These are phyloP conservation scores for Crypturellus tataupa DNA, from an alignment of 2,797 vertebrate species.

Conservation along the genomic window DNA sequence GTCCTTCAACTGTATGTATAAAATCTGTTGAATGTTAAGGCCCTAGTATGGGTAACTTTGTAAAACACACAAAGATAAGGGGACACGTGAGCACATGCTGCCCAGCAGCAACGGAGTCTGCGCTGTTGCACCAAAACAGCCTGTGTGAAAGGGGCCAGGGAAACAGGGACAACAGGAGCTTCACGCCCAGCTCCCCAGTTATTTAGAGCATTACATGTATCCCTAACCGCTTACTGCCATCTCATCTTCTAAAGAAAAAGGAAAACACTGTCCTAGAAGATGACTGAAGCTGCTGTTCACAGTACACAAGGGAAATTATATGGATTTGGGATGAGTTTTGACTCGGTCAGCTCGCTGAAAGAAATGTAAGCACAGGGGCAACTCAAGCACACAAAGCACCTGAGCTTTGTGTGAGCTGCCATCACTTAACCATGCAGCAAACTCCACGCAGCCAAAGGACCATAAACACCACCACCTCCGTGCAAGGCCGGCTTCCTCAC, in stretches of 20 bases:
- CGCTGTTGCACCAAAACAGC: not conserved
- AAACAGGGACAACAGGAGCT: not conserved
- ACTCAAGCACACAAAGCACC: no score
- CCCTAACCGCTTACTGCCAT: not conserved
- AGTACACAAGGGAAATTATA: not conserved
- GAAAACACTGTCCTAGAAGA: not conserved
- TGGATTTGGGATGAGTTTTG: rapidly evolving
- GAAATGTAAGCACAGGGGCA: not conserved
- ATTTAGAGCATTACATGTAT: not conserved
- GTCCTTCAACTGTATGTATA: not conserved
- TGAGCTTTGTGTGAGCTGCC: not conserved
- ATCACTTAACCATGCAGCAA: not conserved
- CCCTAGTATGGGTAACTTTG: not conserved
- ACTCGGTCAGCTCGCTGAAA: not conserved
- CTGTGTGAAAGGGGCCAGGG: not conserved
- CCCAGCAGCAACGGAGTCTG: not conserved
- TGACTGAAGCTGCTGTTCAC: not conserved
- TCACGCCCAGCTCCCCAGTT: not conserved
- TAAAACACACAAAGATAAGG: not conserved
- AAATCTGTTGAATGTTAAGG: not conserved
- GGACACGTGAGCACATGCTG: not conserved
- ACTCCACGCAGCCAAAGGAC: not conserved
- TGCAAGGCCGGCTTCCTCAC: not conserved
- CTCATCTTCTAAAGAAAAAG: not conserved
- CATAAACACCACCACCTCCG: rapidly evolving